Conservation (phyloP, 2,113 vertebrate species). For the Microtus oregoni region DNA sequence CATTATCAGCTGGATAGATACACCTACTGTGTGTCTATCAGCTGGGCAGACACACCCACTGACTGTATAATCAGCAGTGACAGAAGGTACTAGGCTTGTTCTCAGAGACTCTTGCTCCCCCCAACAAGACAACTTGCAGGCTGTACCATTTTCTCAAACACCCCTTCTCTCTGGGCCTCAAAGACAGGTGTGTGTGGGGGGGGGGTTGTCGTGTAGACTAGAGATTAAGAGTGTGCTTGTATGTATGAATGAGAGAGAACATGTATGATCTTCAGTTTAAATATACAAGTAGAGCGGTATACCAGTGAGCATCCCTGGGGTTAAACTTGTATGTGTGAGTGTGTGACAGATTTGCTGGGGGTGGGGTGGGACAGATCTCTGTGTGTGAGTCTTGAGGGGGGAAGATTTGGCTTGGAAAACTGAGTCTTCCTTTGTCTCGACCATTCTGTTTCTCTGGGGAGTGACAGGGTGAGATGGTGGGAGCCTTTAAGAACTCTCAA, state of each 20-base stretch:
- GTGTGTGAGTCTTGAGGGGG: background rate
- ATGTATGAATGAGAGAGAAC: background rate
- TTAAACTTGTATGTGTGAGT: background rate
- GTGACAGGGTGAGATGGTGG: background rate
- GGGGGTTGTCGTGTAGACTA: background rate
- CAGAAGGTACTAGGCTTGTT: conserved; percentile 74
- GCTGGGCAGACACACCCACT: too few relatives aligned
- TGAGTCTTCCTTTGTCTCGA: background rate
- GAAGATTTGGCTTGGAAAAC: background rate
- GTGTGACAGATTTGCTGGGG: background rate
- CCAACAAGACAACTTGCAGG: conserved; percentile 33
- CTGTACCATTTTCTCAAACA: conserved; percentile 44
- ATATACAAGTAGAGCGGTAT: background rate
- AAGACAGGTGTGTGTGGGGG: background rate
- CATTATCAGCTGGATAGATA: conserved; percentile 21
- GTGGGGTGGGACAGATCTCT: background rate
- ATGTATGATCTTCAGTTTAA: background rate
- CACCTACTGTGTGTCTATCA: background rate
- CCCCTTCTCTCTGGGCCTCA: conserved; percentile 6
- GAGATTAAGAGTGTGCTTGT: background rate
- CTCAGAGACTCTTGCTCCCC: conserved; percentile 61
- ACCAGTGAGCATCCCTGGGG: background rate
- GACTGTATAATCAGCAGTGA: conserved; percentile 48
- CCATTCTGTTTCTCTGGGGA: background rate
- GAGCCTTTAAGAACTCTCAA: background rate